Base-by-base conservation (phyloP, 2,888 invertebrate genomes). In the Agapetus fuscipes region DNA sequence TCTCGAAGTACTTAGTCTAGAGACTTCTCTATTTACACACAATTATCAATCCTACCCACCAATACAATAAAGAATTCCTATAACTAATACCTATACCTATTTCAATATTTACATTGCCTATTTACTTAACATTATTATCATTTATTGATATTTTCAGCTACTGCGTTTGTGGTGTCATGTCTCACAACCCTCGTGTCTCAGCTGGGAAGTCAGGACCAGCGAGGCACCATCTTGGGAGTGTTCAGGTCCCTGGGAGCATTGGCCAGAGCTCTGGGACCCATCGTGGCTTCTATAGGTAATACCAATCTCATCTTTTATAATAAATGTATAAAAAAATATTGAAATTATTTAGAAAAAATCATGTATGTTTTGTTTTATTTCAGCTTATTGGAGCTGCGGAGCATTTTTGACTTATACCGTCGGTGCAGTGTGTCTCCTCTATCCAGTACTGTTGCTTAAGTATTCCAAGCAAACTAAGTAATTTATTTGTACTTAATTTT, bases 181-280 rank as follows among this genome's bases (percentile, higher is more conserved):
- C 76, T 97, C 67, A 96, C 91, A 53, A 87, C 95, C 3, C 66
- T 94, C 60, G 88, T 88, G n/a, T 90, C 95, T 2, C 77, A 78
- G 48, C 81, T 83, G 57, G 61, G 87, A 4, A 78, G 80, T 25
- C 73, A 67, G 42, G 80, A 81, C 55, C 86, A 93, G 54, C 93
- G 95, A 56, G 97, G 97, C 17, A 83, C 84, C 0, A 85, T 91
- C 48, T 79, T 96, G 56, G 98, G 98, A 9, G 86, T 90, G 48
- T 89, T 96, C 56, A 75, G 97, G 43, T 95, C 96, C 2, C 69
- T 97, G 25, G 97, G 97, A 11, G 90, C 96, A 2, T 66, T 98
- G 29, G 95, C 96, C 1, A 71, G 97, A 50, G 93, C 94, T 14
- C 60, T 89, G 20, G 97, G 97, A 1, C 97, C 97, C 1, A 69